Evolutionary conservation across 2,113 vertebrate genomes (phyloP).

Genomic region (Platichthys stellatus): DNA sequence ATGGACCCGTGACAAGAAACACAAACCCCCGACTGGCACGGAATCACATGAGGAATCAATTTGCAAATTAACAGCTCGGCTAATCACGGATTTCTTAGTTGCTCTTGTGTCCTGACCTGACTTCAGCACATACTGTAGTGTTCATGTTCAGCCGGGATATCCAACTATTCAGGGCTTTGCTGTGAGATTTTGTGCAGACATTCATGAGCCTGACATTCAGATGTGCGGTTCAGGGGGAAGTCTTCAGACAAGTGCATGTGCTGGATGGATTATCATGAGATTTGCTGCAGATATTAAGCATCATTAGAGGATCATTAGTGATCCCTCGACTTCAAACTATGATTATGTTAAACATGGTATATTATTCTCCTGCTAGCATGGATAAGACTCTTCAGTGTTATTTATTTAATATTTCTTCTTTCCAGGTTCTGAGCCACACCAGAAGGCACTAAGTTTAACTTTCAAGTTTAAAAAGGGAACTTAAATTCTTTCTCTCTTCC

Average conservation of each 20-base stretch:
- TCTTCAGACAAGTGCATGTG: not conserved
- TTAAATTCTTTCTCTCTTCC: constrained; percentile 18
- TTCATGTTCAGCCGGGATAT: too few species aligned
- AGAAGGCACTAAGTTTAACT: constrained; percentile 1
- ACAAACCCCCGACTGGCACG: not conserved
- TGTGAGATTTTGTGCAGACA: not conserved
- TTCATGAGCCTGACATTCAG: not conserved
- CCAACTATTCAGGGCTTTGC: not conserved
- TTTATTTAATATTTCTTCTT: not conserved
- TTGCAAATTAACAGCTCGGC: not conserved
- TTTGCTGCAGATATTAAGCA: not conserved
- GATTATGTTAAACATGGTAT: not conserved
- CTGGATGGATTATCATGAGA: not conserved
- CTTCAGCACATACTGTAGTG: not conserved
- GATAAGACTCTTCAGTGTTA: too few species aligned
- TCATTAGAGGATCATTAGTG: not conserved
- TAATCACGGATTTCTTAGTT: not conserved
- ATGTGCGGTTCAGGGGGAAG: constrained; percentile 3
- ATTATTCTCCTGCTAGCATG: not conserved
- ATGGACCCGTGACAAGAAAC: too few species aligned
- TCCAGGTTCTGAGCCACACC: constrained; percentile 1
- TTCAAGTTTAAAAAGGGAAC: constrained; percentile 14
- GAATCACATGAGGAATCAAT: not conserved
- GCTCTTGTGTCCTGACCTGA: not conserved
- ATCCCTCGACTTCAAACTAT: too few species aligned